Evolutionary conservation across 2,888 invertebrate genomes (phyloP), one percentile per base, ranked within the genome.

Genomic region (Kryphioiulus occultus): DNA sequence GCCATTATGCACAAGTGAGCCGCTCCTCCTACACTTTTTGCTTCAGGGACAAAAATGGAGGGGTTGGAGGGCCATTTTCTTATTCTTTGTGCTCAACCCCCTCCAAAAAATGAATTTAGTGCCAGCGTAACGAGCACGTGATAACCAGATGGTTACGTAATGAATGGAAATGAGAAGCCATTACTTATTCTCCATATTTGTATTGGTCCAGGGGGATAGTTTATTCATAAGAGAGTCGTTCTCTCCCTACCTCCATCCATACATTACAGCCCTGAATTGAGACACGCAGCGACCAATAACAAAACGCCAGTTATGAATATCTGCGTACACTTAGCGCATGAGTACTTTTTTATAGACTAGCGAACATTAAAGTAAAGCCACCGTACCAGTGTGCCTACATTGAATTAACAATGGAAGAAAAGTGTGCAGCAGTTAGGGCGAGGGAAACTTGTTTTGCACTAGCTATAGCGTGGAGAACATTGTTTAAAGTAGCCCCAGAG

Each of bases 71-170:
- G 39, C 26, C 42, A 85, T 39, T 42, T 39, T 85, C 85, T 85
- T 22, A 12, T 35, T 15, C 32, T 68, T 22, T 26, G 26, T 68
- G 26, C 26, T 17, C 30, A 17, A 32, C 30, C 78, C 78, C 78
- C 17, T 30, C 26, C 15, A 78, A 78, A 78, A 78, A 78, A 78
- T 32, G 78, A 78, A 78, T 78, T 78, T 78, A 78, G 78, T 32
- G n/a, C 22, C n/a, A 85, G 85, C 85, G 85, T 85, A 85, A 85
- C 85, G 85, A 85, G 44, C 85, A 85, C 44, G 85, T 42, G 44
- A 85, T 85, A 86, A 86, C 47, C 86, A 86, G 86, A 86, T 86
- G 86, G 86, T 86, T 86, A 86, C 47, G 86, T 86, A 86, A 86
- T 86, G 59, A 86, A 86, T 86, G 86, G 53, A 86, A 86, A 86